Evolutionary conservation across 2,113 vertebrate species (phyloP).

Genomic region (Ellobius talpinus): DNA sequence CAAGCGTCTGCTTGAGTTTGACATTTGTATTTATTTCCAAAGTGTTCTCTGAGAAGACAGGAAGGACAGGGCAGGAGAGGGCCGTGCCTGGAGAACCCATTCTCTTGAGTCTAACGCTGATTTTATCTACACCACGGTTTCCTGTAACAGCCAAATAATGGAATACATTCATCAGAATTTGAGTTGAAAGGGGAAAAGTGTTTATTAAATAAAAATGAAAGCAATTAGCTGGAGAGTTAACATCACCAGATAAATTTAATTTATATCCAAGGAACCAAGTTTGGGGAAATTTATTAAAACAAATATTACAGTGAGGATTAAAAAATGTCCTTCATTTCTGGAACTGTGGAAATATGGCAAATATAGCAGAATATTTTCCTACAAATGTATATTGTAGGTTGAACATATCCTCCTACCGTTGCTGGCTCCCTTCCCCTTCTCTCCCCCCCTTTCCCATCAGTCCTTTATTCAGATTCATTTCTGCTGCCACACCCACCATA

Average conservation of each 20-base stretch:
- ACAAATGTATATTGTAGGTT: neutral
- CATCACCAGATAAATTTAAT: neutral
- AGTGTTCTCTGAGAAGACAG: neutral
- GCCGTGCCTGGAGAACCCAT: neutral
- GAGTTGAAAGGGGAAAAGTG: neutral
- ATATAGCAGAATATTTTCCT: neutral
- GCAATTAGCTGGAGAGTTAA: neutral
- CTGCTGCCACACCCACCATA: neutral
- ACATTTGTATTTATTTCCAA: constrained; percentile 1
- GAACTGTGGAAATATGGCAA: neutral
- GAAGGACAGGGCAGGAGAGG: neutral
- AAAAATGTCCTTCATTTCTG: neutral
- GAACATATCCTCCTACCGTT: too few relatives aligned
- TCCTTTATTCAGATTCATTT: neutral
- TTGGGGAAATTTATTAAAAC: neutral
- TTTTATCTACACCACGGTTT: neutral
- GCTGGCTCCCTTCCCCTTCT: neutral
- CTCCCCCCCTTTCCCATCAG: too few relatives aligned
- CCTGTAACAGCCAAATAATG: neutral
- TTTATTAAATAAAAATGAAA: constrained; percentile 2
- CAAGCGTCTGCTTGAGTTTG: neutral
- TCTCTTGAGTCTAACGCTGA: neutral
- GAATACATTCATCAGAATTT: neutral
- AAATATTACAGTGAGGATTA: neutral
- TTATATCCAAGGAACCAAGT: neutral